Evolutionary conservation across 2,113 vertebrate genomes (phyloP).

Genomic region (Otis tarda): DNA sequence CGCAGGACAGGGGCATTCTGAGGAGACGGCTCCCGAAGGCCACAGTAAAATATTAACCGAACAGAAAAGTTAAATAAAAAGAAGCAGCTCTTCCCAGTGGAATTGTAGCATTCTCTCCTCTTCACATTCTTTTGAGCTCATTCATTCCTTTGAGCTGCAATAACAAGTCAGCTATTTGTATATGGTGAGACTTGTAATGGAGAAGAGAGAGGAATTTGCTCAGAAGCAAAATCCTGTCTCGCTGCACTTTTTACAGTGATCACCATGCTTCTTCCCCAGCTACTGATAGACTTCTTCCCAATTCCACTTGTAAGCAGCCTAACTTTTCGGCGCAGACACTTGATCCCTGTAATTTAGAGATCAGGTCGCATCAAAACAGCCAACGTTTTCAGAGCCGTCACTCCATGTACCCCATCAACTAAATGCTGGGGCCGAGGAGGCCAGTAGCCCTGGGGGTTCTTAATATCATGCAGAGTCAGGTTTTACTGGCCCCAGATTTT

Average conservation of each 20-base stretch:
- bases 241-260: not conserved
- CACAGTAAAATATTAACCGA: slow-evolving; percentile 23
- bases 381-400: not conserved
- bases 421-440: not conserved
- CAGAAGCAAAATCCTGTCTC: not conserved
- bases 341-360: not conserved
- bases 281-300: not conserved
- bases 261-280: not conserved
- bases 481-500: not conserved
- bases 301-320: not conserved
- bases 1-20: not conserved
- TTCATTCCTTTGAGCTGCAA: slow-evolving; percentile 62
- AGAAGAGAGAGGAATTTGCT: slow-evolving; percentile 2
- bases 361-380: not conserved
- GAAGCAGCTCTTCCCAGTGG: slow-evolving; percentile 30
- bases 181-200: slow-evolving; percentile 16
- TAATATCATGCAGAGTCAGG: not conserved
- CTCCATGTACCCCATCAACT: not conserved
- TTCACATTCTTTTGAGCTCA: slow-evolving; percentile 54
- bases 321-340: not conserved
- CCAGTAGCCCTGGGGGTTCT: not conserved
- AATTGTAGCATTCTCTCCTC: slow-evolving; percentile 36
- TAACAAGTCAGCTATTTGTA: slow-evolving; percentile 60
- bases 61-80: not conserved
- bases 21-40: not conserved